A percentile compares a stretch with the other conserved stretches of the same genome.
Conservation (phyloP, 1,140 invertebrate species). For the Pseudomyrmex gracilis region DNA sequence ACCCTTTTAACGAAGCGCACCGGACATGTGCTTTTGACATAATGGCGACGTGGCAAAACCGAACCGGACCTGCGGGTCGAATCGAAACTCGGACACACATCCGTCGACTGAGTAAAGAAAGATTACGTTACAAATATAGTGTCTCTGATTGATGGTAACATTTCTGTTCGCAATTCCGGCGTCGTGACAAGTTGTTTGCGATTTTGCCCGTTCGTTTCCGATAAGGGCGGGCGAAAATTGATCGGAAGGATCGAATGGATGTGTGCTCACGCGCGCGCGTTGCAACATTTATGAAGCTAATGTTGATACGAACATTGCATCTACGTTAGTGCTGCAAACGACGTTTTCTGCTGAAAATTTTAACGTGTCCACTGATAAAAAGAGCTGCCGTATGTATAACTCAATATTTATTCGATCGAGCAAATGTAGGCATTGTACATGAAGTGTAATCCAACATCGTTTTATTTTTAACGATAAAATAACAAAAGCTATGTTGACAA, state of each 20-base stretch:
- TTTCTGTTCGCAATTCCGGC: constrained; percentile 3
- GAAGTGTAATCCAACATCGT: no score
- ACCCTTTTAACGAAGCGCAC: background rate
- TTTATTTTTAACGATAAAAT: no score
- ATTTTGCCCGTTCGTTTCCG: background rate
- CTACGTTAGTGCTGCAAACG: background rate
- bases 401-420: background rate
- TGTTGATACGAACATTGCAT: background rate
- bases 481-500: no score
- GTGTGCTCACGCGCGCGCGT: background rate
- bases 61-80: background rate
- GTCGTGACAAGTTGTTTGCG: background rate
- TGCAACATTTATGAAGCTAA: constrained; percentile 13
- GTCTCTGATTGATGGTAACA: background rate
- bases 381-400: no score
- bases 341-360: background rate
- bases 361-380: background rate
- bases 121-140: constrained; percentile 26
- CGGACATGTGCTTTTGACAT: constrained; percentile 7
- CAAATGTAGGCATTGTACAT: no score
- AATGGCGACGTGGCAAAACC: background rate
- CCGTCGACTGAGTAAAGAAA: constrained; percentile 25
- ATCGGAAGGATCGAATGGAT: background rate
- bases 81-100: constrained; percentile 1
- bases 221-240: background rate